Evolutionary conservation across 1,140 invertebrate species (phyloP).

Genomic region (Dendrolimus punctatus): DNA sequence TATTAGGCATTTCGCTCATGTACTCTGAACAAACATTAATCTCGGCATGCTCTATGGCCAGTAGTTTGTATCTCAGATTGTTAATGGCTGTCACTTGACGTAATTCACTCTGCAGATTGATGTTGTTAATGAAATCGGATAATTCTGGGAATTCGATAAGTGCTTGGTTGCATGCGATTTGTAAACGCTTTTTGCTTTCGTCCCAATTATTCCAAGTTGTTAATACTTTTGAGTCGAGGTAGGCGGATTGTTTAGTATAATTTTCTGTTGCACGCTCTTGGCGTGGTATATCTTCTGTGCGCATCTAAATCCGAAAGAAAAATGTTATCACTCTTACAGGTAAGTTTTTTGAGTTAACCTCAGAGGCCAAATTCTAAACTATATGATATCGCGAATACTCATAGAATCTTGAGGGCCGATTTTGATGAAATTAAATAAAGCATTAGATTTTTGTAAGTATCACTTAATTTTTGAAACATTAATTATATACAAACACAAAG

Average conservation of each 20-base stretch:
- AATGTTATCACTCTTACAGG: background rate
- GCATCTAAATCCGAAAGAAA: constrained; percentile 29
- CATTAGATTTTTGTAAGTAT: too few species aligned
- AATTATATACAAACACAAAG: too few species aligned
- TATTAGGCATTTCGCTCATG: constrained; percentile 50
- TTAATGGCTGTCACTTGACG: constrained; percentile 30
- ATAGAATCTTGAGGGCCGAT: too few species aligned
- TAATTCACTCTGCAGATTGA: constrained; percentile 35
- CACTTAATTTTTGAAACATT: too few species aligned
- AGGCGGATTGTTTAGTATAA: constrained; percentile 41
- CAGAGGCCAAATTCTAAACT: too few species aligned
- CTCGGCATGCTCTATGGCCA: constrained; percentile 46
- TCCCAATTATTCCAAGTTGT: constrained; percentile 38
- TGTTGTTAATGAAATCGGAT: constrained; percentile 35
- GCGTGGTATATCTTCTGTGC: constrained; percentile 53
- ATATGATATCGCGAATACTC: too few species aligned
- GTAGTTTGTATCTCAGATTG: constrained; percentile 36
- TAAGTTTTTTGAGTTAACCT: too few species aligned
- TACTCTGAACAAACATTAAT: constrained; percentile 50
- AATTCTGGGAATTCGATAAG: constrained; percentile 33
- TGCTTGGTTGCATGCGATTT: constrained; percentile 29
- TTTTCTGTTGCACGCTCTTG: constrained; percentile 49
- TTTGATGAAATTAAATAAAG: too few species aligned
- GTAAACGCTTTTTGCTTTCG: constrained; percentile 30
- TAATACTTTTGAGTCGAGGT: constrained; percentile 40